A percentile compares a stretch with the other conserved stretches of the same genome.
phyloP scores from a whole-genome alignment of 2,888 invertebrate genomes.

The Caenorhabditis uteleia region DNA sequence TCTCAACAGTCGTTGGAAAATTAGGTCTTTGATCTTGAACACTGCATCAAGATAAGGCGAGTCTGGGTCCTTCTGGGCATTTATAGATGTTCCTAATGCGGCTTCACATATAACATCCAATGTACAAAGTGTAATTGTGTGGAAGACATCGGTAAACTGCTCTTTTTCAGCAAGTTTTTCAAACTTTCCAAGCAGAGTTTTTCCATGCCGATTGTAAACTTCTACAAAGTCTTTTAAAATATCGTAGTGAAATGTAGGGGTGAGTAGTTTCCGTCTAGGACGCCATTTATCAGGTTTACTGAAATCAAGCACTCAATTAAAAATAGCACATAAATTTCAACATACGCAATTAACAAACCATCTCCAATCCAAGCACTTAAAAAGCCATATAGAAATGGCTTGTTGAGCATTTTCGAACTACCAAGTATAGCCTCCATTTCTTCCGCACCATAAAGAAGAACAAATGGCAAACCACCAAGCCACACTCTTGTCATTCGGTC shows the following conservation, averaged over 20 bases:
- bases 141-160: conserved; percentile 52
- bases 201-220: conserved; percentile 72
- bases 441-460: conserved; percentile 68
- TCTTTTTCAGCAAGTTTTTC: conserved; percentile 46
- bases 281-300: conserved; percentile 71
- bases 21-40: conserved; percentile 62
- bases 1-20: conserved; percentile 69
- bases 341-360: conserved; percentile 72
- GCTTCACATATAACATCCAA: conserved; percentile 73
- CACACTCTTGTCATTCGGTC: conserved; percentile 62
- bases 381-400: conserved; percentile 71
- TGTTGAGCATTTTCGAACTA: conserved; percentile 70
- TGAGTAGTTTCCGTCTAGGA: conserved; percentile 71
- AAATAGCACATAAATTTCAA: not conserved
- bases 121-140: conserved; percentile 71
- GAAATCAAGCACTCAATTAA: conserved; percentile 16
- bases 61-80: conserved; percentile 62
- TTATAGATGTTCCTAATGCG: conserved; percentile 63
- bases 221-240: conserved; percentile 72
- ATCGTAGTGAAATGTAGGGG: conserved; percentile 73
- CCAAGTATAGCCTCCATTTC: conserved; percentile 69
- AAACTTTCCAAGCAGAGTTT: conserved; percentile 65
- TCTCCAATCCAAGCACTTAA: conserved; percentile 74
- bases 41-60: conserved; percentile 67
- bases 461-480: conserved; percentile 64